Conservation (phyloP, 2,888 invertebrate species). For the Iselma pallidipennis region DNA sequence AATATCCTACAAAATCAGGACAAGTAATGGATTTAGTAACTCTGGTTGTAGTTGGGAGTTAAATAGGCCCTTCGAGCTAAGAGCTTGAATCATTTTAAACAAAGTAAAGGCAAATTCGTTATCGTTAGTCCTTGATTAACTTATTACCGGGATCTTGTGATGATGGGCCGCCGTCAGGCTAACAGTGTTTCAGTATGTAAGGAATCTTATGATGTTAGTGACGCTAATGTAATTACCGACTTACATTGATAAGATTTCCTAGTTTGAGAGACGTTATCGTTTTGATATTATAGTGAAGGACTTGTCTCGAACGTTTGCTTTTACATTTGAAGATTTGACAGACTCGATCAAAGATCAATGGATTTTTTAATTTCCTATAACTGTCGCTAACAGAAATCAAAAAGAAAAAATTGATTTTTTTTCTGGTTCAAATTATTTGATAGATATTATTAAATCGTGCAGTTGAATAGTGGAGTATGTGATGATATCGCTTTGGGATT, state of each 20-base stretch:
- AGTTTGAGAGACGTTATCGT: neutral
- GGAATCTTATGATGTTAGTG: slow-evolving; percentile 28
- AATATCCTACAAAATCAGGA: too few species aligned
- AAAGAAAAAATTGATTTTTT: too few species aligned
- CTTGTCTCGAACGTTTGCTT: neutral
- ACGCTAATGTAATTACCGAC: slow-evolving; percentile 28
- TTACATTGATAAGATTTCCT: slow-evolving; percentile 9
- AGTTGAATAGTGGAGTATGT: neutral
- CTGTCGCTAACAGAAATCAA: neutral
- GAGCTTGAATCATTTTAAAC: slow-evolving; percentile 26
- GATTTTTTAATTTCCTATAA: neutral
- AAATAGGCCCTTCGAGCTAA: slow-evolving; percentile 26
- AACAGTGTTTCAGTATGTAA: slow-evolving; percentile 31
- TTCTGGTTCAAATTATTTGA: neutral
- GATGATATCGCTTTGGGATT: neutral
- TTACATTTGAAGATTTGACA: neutral
- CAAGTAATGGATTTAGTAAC: slow-evolving; percentile 12
- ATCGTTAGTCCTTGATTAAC: slow-evolving; percentile 40
- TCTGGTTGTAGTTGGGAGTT: slow-evolving; percentile 15
- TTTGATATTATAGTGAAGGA: neutral
- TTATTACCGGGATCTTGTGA: slow-evolving; percentile 34
- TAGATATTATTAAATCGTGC: neutral
- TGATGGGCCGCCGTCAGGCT: slow-evolving; percentile 27
- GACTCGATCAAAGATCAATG: neutral
- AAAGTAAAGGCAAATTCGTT: slow-evolving; percentile 38